A percentile compares a stretch with the other conserved stretches of the same genome.
phyloP scores from a whole-genome alignment of 2,797 vertebrate species.

The Valencia hispanica region DNA sequence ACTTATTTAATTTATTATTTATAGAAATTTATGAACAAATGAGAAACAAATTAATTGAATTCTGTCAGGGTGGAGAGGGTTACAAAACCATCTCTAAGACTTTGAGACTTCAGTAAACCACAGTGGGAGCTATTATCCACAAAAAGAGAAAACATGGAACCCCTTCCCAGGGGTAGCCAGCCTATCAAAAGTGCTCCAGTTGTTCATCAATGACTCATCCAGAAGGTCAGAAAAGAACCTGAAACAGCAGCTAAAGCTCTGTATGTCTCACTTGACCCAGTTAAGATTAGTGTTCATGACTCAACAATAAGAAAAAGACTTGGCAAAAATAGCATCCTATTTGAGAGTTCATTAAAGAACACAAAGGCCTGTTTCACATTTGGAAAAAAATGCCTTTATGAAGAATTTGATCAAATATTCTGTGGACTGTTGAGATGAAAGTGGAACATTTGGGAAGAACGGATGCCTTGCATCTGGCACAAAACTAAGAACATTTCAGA shows the following conservation, averaged over 20 bases:
- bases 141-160: not conserved
- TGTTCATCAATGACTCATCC: not conserved
- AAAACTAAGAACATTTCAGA: not conserved
- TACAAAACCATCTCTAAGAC: not conserved
- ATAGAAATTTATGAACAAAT: not conserved
- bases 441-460: not conserved
- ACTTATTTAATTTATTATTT: not conserved
- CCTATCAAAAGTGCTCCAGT: not conserved
- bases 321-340: not conserved
- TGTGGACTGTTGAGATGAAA: not conserved
- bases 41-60: not conserved
- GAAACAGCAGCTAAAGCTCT: slow-evolving; percentile 1
- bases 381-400: not conserved
- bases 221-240: slow-evolving; percentile 3
- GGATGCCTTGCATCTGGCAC: too few relatives aligned
- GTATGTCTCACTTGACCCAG: not conserved
- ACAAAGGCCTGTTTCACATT: not conserved
- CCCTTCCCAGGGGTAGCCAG: not conserved
- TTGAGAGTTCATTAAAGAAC: not conserved
- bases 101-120: slow-evolving; percentile 1
- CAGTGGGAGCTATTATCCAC: slow-evolving; percentile 3
- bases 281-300: not conserved
- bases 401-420: not conserved
- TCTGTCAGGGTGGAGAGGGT: not conserved
- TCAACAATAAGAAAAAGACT: not conserved